Base-by-base conservation (phyloP, 1,140 invertebrate species). In the Prorops nasuta region DNA sequence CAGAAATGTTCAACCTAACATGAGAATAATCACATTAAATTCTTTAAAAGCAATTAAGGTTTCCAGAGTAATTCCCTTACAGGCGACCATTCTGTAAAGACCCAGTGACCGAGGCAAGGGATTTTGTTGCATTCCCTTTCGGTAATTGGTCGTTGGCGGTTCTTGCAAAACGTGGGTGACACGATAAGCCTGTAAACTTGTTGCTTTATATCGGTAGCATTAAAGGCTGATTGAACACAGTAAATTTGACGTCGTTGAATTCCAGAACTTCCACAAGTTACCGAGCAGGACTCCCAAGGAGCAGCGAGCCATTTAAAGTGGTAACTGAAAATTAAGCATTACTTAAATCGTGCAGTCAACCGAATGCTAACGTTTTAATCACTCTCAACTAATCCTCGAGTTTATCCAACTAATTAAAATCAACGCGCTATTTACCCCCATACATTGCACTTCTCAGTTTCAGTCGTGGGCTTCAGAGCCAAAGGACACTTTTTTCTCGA, bases 91-190 rank as follows among this genome's bases (percentile, higher is more conserved):
- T 82, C 67, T 20, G 78, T 78, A 42, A 79, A 81, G 34, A 81
- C 72, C 88, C 88, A 91, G 58, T 82, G 79, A n/a, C 81, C 84
- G 1, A 72, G 79, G 66, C 83, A 90, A 15, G 79, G 79, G 21
- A 78, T 61, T 36, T 79, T 69, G 60, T 81, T 83, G 68, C 88
- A 90, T n/a, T 78, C 64, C 52, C 80, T 79, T 47, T 71, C 66
- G 0, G 65, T 69, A 0, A 68, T 60, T 1, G 84, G 84, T 47
- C 72, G 67, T 3, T 54, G 42, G 3, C 44, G 58, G 0, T 63
- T 56, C n/a, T 69, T 63, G 49, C 85, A 87, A 43, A 80, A 71
- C 1, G 71, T 70, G 0, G 83, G 81, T 3, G 79, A 79, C 2
- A 84, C 77, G 58, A 80, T 80, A 31, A 75, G 71, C 49, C 67